A percentile compares a stretch with the other conserved stretches of the same genome.
These are phyloP conservation scores for Lysandra coridon DNA, from an alignment of 2,888 invertebrate species.

Conservation along the genomic window DNA sequence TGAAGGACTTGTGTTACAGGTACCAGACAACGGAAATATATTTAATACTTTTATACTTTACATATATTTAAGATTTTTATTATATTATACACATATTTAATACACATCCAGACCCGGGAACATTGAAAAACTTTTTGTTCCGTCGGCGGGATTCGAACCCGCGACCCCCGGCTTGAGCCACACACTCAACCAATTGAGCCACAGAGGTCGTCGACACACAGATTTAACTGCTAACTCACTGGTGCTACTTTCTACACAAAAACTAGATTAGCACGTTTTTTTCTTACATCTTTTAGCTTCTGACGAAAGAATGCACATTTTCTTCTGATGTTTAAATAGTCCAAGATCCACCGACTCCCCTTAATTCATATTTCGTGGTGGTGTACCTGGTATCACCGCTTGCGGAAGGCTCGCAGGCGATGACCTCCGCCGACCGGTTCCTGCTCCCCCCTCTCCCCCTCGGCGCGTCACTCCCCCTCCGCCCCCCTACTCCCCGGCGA, in stretches of 20 bases:
- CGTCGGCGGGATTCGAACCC: too few relatives aligned
- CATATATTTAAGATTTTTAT: too few relatives aligned
- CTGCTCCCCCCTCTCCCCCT: conserved; percentile 53
- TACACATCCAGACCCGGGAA: too few relatives aligned
- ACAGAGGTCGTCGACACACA: too few relatives aligned
- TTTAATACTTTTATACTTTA: too few relatives aligned
- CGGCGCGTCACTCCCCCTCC: conserved; percentile 45
- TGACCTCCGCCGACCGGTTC: conserved; percentile 79
- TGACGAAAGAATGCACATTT: background rate
- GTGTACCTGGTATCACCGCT: conserved; percentile 63
- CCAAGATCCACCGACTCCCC: background rate
- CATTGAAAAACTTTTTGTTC: too few relatives aligned
- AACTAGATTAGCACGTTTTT: background rate
- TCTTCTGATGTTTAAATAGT: background rate
- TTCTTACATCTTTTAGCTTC: background rate
- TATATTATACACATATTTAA: too few relatives aligned
- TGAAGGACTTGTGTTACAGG: too few relatives aligned
- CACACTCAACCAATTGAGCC: too few relatives aligned
- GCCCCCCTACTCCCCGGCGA: conserved; percentile 55
- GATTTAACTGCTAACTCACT: too few relatives aligned
- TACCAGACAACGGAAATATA: too few relatives aligned
- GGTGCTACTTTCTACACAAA: background rate
- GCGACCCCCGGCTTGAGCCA: too few relatives aligned
- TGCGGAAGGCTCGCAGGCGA: conserved; percentile 78
- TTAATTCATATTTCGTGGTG: conserved; percentile 8